phyloP scores from a whole-genome alignment of 1,140 invertebrate genomes.

The Cyrtorhinus lividipennis region DNA sequence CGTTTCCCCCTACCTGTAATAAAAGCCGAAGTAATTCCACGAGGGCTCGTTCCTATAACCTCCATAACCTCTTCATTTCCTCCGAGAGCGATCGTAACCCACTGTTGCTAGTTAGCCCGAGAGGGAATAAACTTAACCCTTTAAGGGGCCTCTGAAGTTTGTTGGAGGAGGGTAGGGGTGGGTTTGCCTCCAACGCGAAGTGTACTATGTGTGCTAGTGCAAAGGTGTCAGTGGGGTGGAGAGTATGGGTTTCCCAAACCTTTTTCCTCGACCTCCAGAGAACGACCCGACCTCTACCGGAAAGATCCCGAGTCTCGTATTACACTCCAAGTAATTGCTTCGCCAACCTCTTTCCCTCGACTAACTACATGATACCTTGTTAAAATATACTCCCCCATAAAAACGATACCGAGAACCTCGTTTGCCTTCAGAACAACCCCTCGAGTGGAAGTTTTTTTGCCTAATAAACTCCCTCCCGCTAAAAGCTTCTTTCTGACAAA shows the following conservation, averaged over 20 bases:
- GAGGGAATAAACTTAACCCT: background rate
- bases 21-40: too few relatives aligned
- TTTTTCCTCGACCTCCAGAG: background rate
- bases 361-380: background rate
- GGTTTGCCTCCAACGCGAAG: too few relatives aligned
- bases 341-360: background rate
- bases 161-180: too few relatives aligned
- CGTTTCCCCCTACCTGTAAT: too few relatives aligned
- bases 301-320: background rate
- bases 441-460: background rate
- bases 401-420: background rate
- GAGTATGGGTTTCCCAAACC: background rate
- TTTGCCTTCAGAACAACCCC: background rate
- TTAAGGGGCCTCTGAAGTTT: background rate
- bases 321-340: background rate
- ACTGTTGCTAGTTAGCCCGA: background rate
- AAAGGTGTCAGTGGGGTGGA: too few relatives aligned
- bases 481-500: background rate
- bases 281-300: too few relatives aligned
- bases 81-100: background rate
- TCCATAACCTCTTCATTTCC: background rate
- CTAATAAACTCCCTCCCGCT: background rate
- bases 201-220: too few relatives aligned
- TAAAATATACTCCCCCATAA: background rate
- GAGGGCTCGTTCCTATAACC: too few relatives aligned